A percentile compares a stretch with the other conserved stretches of the same genome.
phyloP scores from a whole-genome alignment of 2,888 invertebrate genomes.

The Cheilosia soror region DNA sequence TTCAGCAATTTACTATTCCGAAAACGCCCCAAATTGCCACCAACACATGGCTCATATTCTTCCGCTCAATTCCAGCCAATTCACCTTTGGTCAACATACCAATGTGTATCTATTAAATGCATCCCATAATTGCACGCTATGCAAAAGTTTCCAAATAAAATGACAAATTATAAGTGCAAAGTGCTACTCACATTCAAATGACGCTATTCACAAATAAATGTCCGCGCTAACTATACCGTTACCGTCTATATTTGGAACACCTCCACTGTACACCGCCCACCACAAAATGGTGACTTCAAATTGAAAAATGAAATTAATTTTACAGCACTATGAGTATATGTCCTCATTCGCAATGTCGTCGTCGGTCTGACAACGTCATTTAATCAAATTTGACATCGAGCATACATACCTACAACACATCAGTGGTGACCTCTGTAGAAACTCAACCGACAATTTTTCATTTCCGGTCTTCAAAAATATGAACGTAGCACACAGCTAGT shows the following conservation, averaged over 20 bases:
- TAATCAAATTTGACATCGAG: constrained; percentile 54
- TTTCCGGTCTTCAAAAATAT: constrained; percentile 19
- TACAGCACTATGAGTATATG: neutral
- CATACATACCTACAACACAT: neutral
- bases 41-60: too few relatives aligned
- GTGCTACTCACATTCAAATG: constrained; percentile 49
- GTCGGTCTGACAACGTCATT: constrained; percentile 28
- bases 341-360: neutral
- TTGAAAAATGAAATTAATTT: constrained; percentile 50
- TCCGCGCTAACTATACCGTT: neutral
- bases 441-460: constrained; percentile 21
- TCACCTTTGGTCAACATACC: neutral
- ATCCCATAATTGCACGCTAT: constrained; percentile 2
- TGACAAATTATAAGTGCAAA: neutral
- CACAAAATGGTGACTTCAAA: constrained; percentile 19
- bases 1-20: too few relatives aligned
- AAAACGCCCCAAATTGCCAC: too few relatives aligned
- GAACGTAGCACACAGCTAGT: neutral
- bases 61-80: neutral
- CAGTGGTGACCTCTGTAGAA: constrained; percentile 5
- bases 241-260: neutral
- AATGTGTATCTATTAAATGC: constrained; percentile 6
- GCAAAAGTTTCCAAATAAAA: constrained; percentile 9
- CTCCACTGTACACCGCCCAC: neutral
- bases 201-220: constrained; percentile 15